Percentiles rank a stretch among this genome's conserved stretches.
Conservation (phyloP, 2,797 vertebrate genomes). For the Ciconia nigra region DNA sequence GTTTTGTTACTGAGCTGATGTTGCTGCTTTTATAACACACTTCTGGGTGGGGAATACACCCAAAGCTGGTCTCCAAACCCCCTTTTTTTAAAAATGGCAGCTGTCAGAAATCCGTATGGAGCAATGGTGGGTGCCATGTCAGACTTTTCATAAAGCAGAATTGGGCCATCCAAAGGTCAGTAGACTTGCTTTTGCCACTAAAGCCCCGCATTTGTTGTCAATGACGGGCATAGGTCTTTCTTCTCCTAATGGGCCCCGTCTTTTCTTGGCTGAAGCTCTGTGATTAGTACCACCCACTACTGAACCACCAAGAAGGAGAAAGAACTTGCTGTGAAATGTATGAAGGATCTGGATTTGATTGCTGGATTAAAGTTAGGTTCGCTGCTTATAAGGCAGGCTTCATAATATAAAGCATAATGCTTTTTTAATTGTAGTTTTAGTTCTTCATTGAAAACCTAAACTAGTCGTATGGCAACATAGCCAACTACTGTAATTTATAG, state of each 20-base stretch:
- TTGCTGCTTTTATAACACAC: not conserved
- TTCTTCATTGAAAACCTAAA: not conserved
- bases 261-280: not conserved
- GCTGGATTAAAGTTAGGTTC: not conserved
- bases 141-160: not conserved
- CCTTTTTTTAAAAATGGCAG: not conserved
- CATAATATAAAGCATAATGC: not conserved
- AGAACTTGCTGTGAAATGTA: not conserved
- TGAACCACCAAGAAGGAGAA: not conserved
- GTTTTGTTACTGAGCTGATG: not conserved
- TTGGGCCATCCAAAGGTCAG: not conserved
- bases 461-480: not conserved
- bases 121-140: not conserved
- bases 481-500: not conserved
- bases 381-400: not conserved
- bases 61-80: not conserved
- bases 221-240: not conserved
- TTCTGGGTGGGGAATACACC: not conserved
- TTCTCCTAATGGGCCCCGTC: not conserved
- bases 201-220: not conserved
- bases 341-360: constrained; percentile 17
- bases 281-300: not conserved
- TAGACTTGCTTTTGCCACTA: not conserved
- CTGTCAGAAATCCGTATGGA: not conserved
- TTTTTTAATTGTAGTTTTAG: not conserved